Conservation (phyloP, 2,888 invertebrate species). For the Drosophila tanythrix region DNA sequence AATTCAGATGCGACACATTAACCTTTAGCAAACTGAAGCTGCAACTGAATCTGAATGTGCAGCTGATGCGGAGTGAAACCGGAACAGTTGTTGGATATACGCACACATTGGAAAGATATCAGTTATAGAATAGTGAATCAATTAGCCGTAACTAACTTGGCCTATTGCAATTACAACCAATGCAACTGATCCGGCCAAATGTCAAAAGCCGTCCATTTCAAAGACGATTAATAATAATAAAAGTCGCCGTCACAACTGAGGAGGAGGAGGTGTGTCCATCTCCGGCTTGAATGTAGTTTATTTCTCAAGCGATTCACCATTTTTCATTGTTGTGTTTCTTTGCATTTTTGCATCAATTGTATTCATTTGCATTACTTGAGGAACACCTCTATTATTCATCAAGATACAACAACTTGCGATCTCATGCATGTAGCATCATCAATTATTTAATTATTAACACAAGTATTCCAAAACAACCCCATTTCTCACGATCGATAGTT, state of each 20-base stretch:
- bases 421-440: not conserved
- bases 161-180: conserved; percentile 51
- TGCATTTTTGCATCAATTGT: conserved; percentile 26
- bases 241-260: not conserved
- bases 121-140: conserved; percentile 41
- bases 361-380: not conserved
- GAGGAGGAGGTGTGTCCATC: conserved; percentile 60
- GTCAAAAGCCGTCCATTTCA: conserved; percentile 46
- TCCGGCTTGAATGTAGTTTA: conserved; percentile 30
- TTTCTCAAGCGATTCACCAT: conserved; percentile 29
- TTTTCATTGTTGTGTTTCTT: conserved; percentile 42
- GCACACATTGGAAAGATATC: conserved; percentile 40
- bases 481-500: not conserved
- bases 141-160: conserved; percentile 53
- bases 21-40: conserved; percentile 53
- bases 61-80: conserved; percentile 36
- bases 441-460: conserved; percentile 7
- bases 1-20: conserved; percentile 73
- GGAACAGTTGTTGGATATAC: conserved; percentile 56
- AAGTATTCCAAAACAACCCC: not conserved
- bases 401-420: conserved; percentile 5
- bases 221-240: conserved; percentile 44
- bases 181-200: conserved; percentile 43
- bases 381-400: conserved; percentile 7
- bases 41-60: conserved; percentile 6